Conservation (phyloP, 2,888 invertebrate species). For the Dasypolia templi region DNA sequence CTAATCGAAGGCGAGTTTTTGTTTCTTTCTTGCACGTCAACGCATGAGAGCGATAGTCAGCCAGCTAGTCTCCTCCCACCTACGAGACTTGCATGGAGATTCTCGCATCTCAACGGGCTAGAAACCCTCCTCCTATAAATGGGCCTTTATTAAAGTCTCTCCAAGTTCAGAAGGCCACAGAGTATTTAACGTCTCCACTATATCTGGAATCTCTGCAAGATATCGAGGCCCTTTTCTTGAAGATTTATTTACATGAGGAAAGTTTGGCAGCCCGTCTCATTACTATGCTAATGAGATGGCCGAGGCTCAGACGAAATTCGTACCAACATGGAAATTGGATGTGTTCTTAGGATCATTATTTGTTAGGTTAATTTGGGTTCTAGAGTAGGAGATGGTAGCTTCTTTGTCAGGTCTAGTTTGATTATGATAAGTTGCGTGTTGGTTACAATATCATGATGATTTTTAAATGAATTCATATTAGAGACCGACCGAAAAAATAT, state of each 20-base stretch:
- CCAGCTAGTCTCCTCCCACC: not conserved
- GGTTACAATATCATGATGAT: not conserved
- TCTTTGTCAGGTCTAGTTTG: not conserved
- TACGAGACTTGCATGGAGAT: too few relatives aligned
- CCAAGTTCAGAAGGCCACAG: slow-evolving; percentile 37
- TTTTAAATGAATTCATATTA: too few relatives aligned
- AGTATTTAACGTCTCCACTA: slow-evolving; percentile 37
- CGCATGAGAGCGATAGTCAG: not conserved
- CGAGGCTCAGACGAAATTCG: slow-evolving; percentile 30
- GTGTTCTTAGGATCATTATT: slow-evolving; percentile 18
- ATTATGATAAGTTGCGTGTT: not conserved
- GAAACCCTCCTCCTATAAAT: not conserved
- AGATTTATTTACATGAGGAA: slow-evolving; percentile 57
- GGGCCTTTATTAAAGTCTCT: slow-evolving; percentile 18
- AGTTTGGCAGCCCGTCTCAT: slow-evolving; percentile 37
- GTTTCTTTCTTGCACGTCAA: not conserved
- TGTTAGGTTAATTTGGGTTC: slow-evolving; percentile 35
- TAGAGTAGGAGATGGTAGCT: slow-evolving; percentile 2
- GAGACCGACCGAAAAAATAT: too few relatives aligned
- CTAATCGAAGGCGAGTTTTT: not conserved
- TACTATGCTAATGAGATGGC: slow-evolving; percentile 46
- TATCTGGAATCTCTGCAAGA: slow-evolving; percentile 44
- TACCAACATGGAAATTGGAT: slow-evolving; percentile 30
- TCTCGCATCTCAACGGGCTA: not conserved
- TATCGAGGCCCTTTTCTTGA: slow-evolving; percentile 46